Conservation (phyloP, 2,888 invertebrate species). For the Stenchaetothrips biformis region DNA sequence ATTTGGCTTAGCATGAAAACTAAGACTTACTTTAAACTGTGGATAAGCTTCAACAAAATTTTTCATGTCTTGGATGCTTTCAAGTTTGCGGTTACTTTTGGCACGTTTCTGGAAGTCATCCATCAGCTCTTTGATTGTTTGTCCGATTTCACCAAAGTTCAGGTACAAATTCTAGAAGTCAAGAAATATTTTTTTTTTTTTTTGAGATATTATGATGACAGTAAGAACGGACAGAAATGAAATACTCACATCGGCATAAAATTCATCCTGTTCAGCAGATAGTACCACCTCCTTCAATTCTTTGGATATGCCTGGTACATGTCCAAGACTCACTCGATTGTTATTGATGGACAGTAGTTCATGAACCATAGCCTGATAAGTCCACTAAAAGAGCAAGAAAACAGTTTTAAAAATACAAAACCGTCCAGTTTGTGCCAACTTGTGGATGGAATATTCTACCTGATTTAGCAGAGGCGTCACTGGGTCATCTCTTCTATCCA, state of each 20-base stretch:
- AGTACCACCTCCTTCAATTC: conserved; percentile 91
- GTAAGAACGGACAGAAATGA: conserved; percentile 3
- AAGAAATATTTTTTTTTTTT: conserved; percentile 26
- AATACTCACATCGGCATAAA: conserved; percentile 75
- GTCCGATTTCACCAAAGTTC: conserved; percentile 98
- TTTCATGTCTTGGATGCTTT: conserved; percentile 99
- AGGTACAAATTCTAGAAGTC: conserved; percentile 74
- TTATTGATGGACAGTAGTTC: conserved; percentile 89
- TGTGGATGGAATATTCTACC: conserved; percentile 42
- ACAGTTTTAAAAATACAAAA: conserved; percentile 9
- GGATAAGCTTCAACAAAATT: conserved; percentile 97
- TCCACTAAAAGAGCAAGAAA: conserved; percentile 67
- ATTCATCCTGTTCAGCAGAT: conserved; percentile 93
- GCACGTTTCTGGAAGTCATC: conserved; percentile 96
- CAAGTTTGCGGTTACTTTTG: conserved; percentile 93
- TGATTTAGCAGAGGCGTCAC: conserved; percentile 92
- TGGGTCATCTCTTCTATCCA: conserved; percentile 92
- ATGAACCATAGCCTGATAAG: conserved; percentile 99
- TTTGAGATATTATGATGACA: conserved; percentile 28
- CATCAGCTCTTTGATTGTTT: conserved; percentile 93
- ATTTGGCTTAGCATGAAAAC: neutral
- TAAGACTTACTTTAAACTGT: conserved; percentile 70
- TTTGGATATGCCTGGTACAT: conserved; percentile 76
- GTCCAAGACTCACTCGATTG: conserved; percentile 85
- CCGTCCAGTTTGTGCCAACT: neutral